Evolutionary conservation across 1,140 invertebrate species (phyloP).

Genomic region (Saccostrea echinata): DNA sequence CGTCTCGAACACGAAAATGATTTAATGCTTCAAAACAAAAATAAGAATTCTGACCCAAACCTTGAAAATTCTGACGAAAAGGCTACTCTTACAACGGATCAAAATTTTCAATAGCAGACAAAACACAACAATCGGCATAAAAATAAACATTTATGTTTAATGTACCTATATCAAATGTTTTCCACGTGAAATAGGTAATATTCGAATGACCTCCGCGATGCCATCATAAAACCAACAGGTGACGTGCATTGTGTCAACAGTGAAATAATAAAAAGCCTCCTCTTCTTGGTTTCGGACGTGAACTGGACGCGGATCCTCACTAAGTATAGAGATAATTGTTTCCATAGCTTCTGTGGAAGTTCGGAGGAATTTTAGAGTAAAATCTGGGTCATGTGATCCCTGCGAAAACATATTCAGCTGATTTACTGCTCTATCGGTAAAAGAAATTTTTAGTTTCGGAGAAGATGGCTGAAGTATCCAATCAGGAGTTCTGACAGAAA

Average conservation of each 20-base stretch:
- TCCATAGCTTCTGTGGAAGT: constrained; percentile 74
- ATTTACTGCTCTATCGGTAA: constrained; percentile 70
- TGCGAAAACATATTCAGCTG: constrained; percentile 65
- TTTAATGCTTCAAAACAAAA: neutral
- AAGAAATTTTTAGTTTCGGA: constrained; percentile 74
- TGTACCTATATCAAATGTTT: neutral
- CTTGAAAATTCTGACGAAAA: neutral
- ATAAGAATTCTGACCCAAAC: neutral
- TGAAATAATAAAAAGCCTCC: constrained; percentile 80
- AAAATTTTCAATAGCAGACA: neutral
- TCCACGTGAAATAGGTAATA: constrained; percentile 66
- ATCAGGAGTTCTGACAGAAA: constrained; percentile 59
- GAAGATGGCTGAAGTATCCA: constrained; percentile 71
- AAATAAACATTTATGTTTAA: neutral
- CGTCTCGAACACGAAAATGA: neutral
- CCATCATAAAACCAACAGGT: constrained; percentile 81
- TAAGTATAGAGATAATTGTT: constrained; percentile 82
- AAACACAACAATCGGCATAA: neutral
- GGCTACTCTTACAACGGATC: neutral
- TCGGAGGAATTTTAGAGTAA: constrained; percentile 69
- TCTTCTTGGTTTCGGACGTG: constrained; percentile 82
- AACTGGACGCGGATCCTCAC: constrained; percentile 92
- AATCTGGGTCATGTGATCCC: constrained; percentile 46
- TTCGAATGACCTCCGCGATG: constrained; percentile 73
- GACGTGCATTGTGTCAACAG: constrained; percentile 78